These are phyloP conservation scores for Urophycis tenuis DNA, from an alignment of 2,797 vertebrate species.

Conservation along the genomic window DNA sequence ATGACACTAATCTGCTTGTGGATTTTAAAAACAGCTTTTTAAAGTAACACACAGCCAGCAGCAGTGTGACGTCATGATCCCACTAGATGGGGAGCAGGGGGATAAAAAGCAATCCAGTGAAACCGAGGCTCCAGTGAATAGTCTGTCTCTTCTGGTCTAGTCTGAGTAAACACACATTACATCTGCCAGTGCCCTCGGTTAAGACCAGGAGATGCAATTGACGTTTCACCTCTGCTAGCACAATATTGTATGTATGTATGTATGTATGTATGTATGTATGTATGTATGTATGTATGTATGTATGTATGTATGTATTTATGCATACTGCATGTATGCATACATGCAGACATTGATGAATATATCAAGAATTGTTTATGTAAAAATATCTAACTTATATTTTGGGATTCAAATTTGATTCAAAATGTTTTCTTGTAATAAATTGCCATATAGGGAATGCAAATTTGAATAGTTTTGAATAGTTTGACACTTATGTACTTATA, in stretches of 20 bases:
- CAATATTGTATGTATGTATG: neutral
- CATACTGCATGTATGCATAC: neutral
- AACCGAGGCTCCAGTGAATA: slow-evolving; percentile 2
- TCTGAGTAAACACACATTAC: neutral
- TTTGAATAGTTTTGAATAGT: too few species aligned
- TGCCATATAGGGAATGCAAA: too few species aligned
- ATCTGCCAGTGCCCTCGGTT: neutral
- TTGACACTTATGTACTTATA: too few species aligned
- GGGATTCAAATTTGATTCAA: neutral
- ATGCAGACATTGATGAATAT: too few species aligned
- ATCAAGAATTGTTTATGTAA: neutral
- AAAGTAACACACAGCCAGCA: neutral
- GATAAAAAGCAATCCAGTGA: slow-evolving; percentile 11
- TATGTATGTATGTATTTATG: neutral
- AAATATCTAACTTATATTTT: neutral
- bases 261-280: neutral
- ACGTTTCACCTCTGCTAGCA: neutral
- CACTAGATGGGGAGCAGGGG: neutral
- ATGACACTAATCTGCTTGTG: slow-evolving; percentile 12
- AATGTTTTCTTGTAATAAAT: neutral
- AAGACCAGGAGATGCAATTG: neutral
- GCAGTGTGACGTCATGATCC: neutral
- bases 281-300: neutral
- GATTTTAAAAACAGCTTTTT: neutral
- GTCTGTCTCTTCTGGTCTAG: neutral